Conservation (phyloP, 1,140 invertebrate species). For the Sinella curviseta region DNA sequence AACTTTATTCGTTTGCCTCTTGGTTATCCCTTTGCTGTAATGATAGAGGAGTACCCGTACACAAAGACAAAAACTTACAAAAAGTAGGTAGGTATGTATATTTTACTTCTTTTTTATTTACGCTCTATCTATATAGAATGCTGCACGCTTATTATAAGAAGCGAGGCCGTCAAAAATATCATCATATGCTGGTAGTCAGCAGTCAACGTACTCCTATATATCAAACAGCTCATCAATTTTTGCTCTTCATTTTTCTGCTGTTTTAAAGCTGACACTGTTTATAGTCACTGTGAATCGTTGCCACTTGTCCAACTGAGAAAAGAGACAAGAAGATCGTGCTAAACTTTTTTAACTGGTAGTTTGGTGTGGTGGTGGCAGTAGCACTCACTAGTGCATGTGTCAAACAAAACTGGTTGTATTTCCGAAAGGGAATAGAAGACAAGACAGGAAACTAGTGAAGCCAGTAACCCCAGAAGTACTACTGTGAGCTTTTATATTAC, state of each 20-base stretch:
- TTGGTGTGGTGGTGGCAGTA: too few species aligned
- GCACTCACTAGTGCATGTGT: not conserved
- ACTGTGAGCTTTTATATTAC: too few species aligned
- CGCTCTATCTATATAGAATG: too few species aligned
- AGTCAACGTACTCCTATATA: too few species aligned
- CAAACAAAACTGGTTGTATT: not conserved
- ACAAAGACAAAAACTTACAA: too few species aligned
- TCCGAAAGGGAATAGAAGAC: not conserved
- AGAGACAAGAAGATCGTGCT: constrained; percentile 7
- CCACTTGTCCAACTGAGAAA: constrained; percentile 1
- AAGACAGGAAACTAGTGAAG: not conserved
- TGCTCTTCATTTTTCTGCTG: not conserved
- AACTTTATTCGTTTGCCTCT: not conserved
- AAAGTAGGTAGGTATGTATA: too few species aligned
- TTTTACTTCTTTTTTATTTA: too few species aligned
- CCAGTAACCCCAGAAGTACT: not conserved
- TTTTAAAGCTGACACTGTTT: constrained; percentile 4
- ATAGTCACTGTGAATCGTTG: not conserved
- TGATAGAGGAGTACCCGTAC: too few species aligned
- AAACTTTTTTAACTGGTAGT: not conserved
- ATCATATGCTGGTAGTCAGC: too few species aligned
- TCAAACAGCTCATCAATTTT: not conserved
- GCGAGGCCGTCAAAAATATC: too few species aligned
- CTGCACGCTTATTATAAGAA: too few species aligned
- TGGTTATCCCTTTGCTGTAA: too few species aligned